Evolutionary conservation across 92 coral and sea anemone genomes (phyloP).

Genomic region (Paragorgia papillata): DNA sequence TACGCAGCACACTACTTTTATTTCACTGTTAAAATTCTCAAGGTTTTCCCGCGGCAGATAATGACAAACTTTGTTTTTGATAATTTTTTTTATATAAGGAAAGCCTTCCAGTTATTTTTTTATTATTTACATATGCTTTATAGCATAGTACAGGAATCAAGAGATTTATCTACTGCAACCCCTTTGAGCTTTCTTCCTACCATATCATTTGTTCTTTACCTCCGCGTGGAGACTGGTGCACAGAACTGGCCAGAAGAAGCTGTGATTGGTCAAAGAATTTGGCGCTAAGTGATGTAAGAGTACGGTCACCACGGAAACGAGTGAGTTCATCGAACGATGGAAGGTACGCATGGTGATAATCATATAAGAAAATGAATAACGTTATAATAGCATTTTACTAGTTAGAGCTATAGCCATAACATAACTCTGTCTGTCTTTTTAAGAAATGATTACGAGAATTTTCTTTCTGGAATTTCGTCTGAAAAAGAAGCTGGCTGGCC

Average conservation of each 20-base stretch:
- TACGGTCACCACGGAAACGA: constrained; percentile 2
- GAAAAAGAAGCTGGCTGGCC: constrained; percentile 98
- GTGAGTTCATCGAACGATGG: neutral
- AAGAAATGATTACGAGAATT: neutral
- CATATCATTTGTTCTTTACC: constrained; percentile 93
- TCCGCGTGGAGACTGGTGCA: constrained; percentile 98
- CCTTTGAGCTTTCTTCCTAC: constrained; percentile 84
- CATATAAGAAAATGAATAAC: too few relatives aligned
- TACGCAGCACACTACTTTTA: too few relatives aligned
- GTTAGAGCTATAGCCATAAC: too few relatives aligned
- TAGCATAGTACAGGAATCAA: constrained; percentile 11
- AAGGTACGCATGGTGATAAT: too few relatives aligned
- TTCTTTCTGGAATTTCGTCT: constrained; percentile 39
- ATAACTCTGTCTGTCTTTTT: neutral
- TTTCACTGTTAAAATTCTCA: too few relatives aligned
- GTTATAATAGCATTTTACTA: too few relatives aligned
- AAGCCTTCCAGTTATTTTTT: too few relatives aligned
- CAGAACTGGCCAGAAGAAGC: constrained; percentile 90
- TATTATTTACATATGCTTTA: too few relatives aligned
- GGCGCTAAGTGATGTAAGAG: neutral
- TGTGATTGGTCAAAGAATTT: constrained; percentile 39
- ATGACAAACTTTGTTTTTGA: too few relatives aligned
- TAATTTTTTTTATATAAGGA: too few relatives aligned
- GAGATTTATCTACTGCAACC: neutral
- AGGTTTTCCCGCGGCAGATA: too few relatives aligned